phyloP scores from a whole-genome alignment of 1,140 invertebrate genomes.

The Drosophila triauraria region DNA sequence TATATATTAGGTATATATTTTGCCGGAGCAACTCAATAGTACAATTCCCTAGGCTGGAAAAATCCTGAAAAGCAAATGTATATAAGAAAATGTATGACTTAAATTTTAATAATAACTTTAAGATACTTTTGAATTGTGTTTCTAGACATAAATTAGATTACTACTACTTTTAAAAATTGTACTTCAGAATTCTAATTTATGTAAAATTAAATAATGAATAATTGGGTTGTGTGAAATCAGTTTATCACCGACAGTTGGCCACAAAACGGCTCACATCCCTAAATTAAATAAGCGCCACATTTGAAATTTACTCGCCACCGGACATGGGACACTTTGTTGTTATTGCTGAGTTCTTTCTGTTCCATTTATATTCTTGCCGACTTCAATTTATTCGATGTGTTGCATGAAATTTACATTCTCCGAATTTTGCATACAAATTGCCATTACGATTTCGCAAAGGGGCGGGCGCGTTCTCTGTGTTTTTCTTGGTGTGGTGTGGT shows the following conservation, averaged over 20 bases:
- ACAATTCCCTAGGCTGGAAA: no score
- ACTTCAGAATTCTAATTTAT: neutral
- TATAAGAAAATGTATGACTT: no score
- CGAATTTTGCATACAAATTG: slow-evolving; percentile 80
- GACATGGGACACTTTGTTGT: slow-evolving; percentile 38
- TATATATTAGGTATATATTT: no score
- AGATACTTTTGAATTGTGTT: no score
- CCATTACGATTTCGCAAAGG: slow-evolving; percentile 58
- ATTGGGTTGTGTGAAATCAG: neutral
- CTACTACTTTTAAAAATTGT: no score
- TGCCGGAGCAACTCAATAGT: no score
- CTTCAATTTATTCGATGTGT: slow-evolving; percentile 66
- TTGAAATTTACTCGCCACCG: slow-evolving; percentile 51
- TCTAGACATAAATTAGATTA: neutral
- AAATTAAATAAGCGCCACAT: slow-evolving; percentile 34
- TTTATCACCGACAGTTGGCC: neutral
- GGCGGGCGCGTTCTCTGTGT: slow-evolving; percentile 3
- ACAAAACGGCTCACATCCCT: slow-evolving; percentile 3
- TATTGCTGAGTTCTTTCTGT: slow-evolving; percentile 45
- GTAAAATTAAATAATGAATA: neutral
- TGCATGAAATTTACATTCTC: slow-evolving; percentile 69
- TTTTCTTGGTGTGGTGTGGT: neutral
- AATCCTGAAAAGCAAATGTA: no score
- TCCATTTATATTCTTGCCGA: slow-evolving; percentile 63
- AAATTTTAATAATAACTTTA: no score